A percentile compares a stretch with the other conserved stretches of the same genome.
Conservation (phyloP, 2,113 vertebrate species). For the Taurulus bubalis region DNA sequence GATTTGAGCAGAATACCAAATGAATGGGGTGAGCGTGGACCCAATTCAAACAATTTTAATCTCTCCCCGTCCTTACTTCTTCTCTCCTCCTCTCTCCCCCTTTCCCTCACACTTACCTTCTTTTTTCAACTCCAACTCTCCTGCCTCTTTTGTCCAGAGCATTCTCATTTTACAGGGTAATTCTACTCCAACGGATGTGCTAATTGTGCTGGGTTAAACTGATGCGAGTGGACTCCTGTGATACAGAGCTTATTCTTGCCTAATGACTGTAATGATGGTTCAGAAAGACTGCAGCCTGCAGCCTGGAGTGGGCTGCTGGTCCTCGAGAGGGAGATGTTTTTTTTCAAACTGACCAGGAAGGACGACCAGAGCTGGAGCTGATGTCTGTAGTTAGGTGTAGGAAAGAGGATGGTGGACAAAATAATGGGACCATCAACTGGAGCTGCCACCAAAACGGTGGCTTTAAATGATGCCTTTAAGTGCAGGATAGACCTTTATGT, state of each 20-base stretch:
- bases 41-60: slow-evolving; percentile 89
- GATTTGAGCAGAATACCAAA: slow-evolving; percentile 87
- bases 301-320: slow-evolving; percentile 57
- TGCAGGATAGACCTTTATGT: neutral
- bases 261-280: slow-evolving; percentile 81
- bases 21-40: slow-evolving; percentile 85
- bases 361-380: slow-evolving; percentile 19
- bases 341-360: slow-evolving; percentile 24
- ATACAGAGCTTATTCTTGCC: slow-evolving; percentile 81
- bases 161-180: slow-evolving; percentile 85
- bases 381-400: slow-evolving; percentile 23
- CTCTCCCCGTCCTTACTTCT: slow-evolving; percentile 79
- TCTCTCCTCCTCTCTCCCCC: slow-evolving; percentile 66
- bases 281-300: slow-evolving; percentile 64
- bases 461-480: neutral
- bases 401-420: slow-evolving; percentile 13
- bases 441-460: slow-evolving; percentile 2
- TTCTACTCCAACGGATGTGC: slow-evolving; percentile 82
- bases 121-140: slow-evolving; percentile 74
- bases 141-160: slow-evolving; percentile 77
- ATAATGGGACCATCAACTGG: slow-evolving; percentile 14
- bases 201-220: slow-evolving; percentile 85
- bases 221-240: slow-evolving; percentile 78
- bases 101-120: slow-evolving; percentile 76
- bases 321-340: slow-evolving; percentile 48